These are phyloP conservation scores for Camponotus vicinus DNA, from an alignment of 1,140 invertebrate species.

Conservation along the genomic window DNA sequence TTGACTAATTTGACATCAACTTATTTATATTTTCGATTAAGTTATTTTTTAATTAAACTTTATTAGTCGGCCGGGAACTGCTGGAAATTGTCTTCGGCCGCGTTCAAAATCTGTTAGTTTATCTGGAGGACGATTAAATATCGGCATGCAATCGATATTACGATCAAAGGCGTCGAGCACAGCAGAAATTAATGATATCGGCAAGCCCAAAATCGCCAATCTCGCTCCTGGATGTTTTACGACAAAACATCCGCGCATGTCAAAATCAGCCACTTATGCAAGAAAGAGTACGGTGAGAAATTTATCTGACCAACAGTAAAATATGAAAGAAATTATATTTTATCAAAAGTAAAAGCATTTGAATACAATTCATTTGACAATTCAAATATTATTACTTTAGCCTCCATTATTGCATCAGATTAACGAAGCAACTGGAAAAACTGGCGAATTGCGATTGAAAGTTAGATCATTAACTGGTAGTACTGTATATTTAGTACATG, in stretches of 20 bases:
- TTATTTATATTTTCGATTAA: neutral
- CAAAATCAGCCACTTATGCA: conserved; percentile 44
- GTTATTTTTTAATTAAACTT: neutral
- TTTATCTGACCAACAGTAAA: too few species aligned
- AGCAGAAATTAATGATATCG: conserved; percentile 27
- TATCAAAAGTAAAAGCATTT: neutral
- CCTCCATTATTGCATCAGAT: conserved; percentile 77
- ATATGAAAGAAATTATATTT: neutral
- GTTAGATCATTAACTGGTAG: conserved; percentile 82
- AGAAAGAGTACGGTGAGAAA: conserved; percentile 60
- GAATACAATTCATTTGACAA: neutral
- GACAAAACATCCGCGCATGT: conserved; percentile 40
- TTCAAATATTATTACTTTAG: conserved; percentile 62
- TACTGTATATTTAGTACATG: conserved; percentile 79
- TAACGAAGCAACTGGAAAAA: conserved; percentile 76
- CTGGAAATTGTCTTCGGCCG: conserved; percentile 53
- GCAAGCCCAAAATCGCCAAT: neutral
- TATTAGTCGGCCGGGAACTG: conserved; percentile 31
- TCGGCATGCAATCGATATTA: conserved; percentile 15
- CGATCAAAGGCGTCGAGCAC: conserved; percentile 7
- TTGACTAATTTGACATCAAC: too few species aligned
- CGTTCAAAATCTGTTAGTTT: conserved; percentile 78
- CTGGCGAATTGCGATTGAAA: conserved; percentile 81
- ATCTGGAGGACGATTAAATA: conserved; percentile 42
- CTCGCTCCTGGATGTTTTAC: too few species aligned